Percentiles rank a stretch among this genome's conserved stretches.
These are phyloP conservation scores for Dexiosoma caninum DNA, from an alignment of 2,888 invertebrate species.

Conservation along the genomic window DNA sequence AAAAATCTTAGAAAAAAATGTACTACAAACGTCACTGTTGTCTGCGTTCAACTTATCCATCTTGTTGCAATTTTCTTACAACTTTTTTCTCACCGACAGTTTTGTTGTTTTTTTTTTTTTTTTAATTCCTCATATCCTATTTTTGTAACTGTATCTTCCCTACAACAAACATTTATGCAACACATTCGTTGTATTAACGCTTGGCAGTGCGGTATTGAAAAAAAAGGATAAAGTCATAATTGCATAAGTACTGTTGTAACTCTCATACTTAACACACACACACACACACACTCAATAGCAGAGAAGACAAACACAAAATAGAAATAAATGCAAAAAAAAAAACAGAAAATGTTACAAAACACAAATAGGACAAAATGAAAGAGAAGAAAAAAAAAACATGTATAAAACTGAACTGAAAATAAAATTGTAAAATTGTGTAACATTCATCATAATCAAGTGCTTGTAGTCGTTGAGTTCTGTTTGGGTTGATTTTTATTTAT, in stretches of 20 bases:
- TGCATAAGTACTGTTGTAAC: constrained; percentile 64
- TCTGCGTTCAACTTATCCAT: neutral
- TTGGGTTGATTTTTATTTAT: constrained; percentile 2
- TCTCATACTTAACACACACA: constrained; percentile 34
- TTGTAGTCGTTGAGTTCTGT: constrained; percentile 51
- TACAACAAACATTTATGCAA: constrained; percentile 38
- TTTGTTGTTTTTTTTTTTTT: neutral
- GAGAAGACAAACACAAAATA: constrained; percentile 15
- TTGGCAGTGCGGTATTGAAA: constrained; percentile 1
- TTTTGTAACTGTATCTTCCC: constrained; percentile 26
- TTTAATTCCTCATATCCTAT: neutral
- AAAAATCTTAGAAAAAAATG: too few species aligned
- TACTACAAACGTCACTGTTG: constrained; percentile 12
- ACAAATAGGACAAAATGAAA: neutral
- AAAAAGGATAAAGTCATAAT: constrained; percentile 65
- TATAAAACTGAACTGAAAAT: constrained; percentile 36
- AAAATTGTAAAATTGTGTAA: constrained; percentile 59
- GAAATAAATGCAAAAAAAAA: constrained; percentile 34
- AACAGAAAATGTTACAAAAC: constrained; percentile 5
- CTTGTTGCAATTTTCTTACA: constrained; percentile 28
- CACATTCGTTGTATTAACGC: constrained; percentile 18
- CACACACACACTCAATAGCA: neutral
- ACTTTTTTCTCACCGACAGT: constrained; percentile 26
- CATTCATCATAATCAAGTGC: constrained; percentile 64
- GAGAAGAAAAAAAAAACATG: neutral